A percentile compares a stretch with the other conserved stretches of the same genome.
These are phyloP conservation scores for Pseudachorutes palmiensis DNA, from an alignment of 1,140 invertebrate species.

Conservation along the genomic window DNA sequence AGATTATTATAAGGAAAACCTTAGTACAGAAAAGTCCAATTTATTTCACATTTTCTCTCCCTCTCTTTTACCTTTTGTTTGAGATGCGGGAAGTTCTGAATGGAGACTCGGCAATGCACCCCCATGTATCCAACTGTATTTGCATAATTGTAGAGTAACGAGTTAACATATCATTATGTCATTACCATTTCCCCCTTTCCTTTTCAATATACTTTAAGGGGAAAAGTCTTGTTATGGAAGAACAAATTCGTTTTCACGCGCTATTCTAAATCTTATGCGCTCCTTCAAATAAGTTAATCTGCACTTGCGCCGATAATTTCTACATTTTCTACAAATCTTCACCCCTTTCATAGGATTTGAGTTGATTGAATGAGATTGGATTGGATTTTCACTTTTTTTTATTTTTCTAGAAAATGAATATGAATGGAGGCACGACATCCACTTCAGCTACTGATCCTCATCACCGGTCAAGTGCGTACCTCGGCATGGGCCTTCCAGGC, in stretches of 20 bases:
- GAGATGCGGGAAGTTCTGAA: too few relatives aligned
- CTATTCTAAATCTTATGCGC: too few relatives aligned
- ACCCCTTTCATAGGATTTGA: neutral
- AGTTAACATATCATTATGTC: slow-evolving; percentile 12
- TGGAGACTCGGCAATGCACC: too few relatives aligned
- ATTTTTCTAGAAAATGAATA: slow-evolving; percentile 13
- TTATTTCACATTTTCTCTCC: slow-evolving; percentile 8
- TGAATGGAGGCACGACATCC: slow-evolving; percentile 8
- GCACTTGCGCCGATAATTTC: too few relatives aligned
- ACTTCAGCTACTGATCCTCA: slow-evolving; percentile 7
- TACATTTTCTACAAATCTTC: too few relatives aligned
- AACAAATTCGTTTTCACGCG: too few relatives aligned
- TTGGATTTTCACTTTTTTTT: slow-evolving; percentile 2
- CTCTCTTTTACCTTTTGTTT: too few relatives aligned
- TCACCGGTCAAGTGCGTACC: neutral
- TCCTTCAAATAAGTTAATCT: too few relatives aligned
- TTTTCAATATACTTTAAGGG: neutral
- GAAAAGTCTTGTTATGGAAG: neutral
- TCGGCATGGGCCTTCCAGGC: neutral
- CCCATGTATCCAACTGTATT: too few relatives aligned
- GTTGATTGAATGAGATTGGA: neutral
- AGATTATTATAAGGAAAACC: too few relatives aligned
- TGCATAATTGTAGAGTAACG: slow-evolving; percentile 1
- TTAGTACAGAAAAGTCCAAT: too few relatives aligned
- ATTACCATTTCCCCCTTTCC: slow-evolving; percentile 3